These are phyloP conservation scores for Pithys albifrons DNA, from an alignment of 2,113 vertebrate genomes.

Conservation along the genomic window DNA sequence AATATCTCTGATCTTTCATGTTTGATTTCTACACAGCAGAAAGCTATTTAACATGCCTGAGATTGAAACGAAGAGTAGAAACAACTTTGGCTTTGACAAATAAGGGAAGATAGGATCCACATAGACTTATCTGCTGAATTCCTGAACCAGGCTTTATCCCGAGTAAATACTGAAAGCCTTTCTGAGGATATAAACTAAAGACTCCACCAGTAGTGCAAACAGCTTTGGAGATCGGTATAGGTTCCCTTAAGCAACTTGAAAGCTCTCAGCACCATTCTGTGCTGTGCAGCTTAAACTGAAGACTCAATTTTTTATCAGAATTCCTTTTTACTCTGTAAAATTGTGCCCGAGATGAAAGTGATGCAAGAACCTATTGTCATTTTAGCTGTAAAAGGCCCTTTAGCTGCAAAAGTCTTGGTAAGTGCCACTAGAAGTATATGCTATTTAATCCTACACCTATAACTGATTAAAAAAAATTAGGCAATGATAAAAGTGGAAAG, in stretches of 20 bases:
- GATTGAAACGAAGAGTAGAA: not conserved
- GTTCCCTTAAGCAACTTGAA: not conserved
- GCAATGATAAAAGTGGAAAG: not conserved
- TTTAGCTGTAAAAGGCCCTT: not conserved
- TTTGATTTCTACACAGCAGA: slow-evolving; percentile 1
- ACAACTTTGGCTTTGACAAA: not conserved
- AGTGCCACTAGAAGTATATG: not conserved
- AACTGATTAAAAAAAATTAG: not conserved
- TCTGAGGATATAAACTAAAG: not conserved
- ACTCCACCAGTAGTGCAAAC: not conserved
- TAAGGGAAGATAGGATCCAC: not conserved
- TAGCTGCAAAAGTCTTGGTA: not conserved
- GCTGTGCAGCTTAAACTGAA: not conserved
- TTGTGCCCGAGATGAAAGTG: not conserved
- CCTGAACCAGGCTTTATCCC: not conserved
- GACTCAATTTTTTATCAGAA: not conserved
- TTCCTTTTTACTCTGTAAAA: not conserved
- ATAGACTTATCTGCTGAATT: not conserved
- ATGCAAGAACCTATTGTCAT: not conserved
- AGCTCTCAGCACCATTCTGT: not conserved
- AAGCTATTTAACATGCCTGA: slow-evolving; percentile 17
- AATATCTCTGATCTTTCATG: not conserved
- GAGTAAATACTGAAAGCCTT: not conserved
- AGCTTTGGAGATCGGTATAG: not conserved
- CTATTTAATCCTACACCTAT: not conserved